Evolutionary conservation across 2,888 invertebrate genomes (phyloP).

Genomic region (Schizaphis graminum): DNA sequence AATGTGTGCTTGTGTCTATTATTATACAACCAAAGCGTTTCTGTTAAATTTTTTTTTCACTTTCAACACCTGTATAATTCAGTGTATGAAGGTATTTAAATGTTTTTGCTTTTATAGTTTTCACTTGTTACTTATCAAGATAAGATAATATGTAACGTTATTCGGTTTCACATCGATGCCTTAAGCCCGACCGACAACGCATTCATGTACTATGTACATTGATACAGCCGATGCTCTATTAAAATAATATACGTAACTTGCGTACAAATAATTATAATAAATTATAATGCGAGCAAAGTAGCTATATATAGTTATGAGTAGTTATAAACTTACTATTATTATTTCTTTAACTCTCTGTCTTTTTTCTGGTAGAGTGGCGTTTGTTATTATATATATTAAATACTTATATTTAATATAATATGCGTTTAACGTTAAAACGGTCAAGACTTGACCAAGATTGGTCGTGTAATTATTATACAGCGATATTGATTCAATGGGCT

Average conservation of each 20-base stretch:
- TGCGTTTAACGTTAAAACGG: neutral
- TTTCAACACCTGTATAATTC: neutral
- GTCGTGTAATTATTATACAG: neutral
- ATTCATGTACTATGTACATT: neutral
- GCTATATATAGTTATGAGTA: neutral
- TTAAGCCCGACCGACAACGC: neutral
- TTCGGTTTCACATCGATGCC: constrained; percentile 12
- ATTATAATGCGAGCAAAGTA: too few relatives aligned
- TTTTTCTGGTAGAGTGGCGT: neutral
- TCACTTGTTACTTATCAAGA: neutral
- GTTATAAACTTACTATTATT: neutral
- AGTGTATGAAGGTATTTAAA: neutral
- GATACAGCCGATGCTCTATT: neutral
- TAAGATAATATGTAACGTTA: neutral
- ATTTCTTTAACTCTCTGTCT: neutral
- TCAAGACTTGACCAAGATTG: neutral
- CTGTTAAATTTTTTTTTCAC: neutral
- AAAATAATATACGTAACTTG: neutral
- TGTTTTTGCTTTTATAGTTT: neutral
- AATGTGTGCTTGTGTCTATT: neutral
- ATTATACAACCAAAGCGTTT: neutral
- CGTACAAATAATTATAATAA: neutral
- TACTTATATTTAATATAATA: neutral
- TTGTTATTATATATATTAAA: neutral
- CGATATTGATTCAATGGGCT: neutral